A percentile compares a stretch with the other conserved stretches of the same genome.
phyloP scores from a whole-genome alignment of 2,797 vertebrate genomes.

The Sebastes trivittatus region DNA sequence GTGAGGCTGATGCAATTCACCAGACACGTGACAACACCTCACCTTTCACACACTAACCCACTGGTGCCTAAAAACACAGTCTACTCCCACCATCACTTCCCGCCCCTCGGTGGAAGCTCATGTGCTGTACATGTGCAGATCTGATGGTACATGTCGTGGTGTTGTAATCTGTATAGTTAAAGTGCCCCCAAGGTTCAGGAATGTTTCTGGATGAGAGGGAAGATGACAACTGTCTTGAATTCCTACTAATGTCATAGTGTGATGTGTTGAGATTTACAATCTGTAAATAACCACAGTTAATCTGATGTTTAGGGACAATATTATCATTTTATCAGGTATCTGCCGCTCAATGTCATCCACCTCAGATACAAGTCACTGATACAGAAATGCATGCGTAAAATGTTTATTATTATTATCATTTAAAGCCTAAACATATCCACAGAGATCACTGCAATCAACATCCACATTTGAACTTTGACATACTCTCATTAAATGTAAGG shows the following conservation, averaged over 20 bases:
- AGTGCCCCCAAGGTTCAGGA: not conserved
- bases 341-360: not conserved
- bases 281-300: not conserved
- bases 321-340: constrained; percentile 1
- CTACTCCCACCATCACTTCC: not conserved
- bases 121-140: constrained; percentile 56
- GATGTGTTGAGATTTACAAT: constrained; percentile 2
- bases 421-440: not conserved
- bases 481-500: not conserved
- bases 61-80: constrained; percentile 34
- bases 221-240: not conserved
- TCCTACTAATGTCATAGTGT: not conserved
- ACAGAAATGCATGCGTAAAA: not conserved
- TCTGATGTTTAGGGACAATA: not conserved
- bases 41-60: constrained; percentile 82
- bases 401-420: not conserved
- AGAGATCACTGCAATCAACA: not conserved
- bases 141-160: constrained; percentile 16
- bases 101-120: constrained; percentile 8
- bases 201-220: not conserved
- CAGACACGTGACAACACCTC: constrained; percentile 56
- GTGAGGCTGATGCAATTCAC: constrained; percentile 59
- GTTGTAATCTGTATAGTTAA: constrained; percentile 14
- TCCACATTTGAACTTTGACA: not conserved
- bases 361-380: not conserved